Base-by-base conservation (phyloP, 2,888 invertebrate genomes). In the Troides aeacus region DNA sequence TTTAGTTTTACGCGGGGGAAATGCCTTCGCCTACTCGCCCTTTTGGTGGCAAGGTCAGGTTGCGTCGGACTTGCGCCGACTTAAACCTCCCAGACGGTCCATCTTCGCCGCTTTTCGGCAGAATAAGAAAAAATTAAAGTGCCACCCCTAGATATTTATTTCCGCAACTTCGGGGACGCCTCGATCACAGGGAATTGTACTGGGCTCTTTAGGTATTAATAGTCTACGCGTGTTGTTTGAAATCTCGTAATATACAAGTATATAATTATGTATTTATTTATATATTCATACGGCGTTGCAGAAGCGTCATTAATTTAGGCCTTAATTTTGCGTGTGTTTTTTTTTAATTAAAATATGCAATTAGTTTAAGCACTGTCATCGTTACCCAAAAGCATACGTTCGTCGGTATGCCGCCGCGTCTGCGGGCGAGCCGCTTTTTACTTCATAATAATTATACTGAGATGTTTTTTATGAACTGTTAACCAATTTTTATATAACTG, bases 201-300 rank as follows among this genome's bases (percentile, higher is more conserved):
- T 86, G 89, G 89, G 87, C 85, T 86, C 83, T 81, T 50, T 85
- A 87, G 80, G 76, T 88, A 79, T 83, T 83, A 78, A 82, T 89
- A 86, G 84, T 85, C 80, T 85, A 89, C 82, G 87, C 84, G 89
- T 90, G 90, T 89, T 89, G 89, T 90, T 90, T 89, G 92, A 92
- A 92, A 91, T 92, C 92, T 92, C 92, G 92, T 92, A 89, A 90
- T 50, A 50, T 17, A 50, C 18, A 50, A 39, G 39, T 50, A 50
- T 50, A 50, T 50, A 50, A 17, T 15, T 50, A 50, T 50, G 17
- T 50, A 50, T 50, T 50, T 50, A 50, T 39, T 39, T 39, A 39
- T 53, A 53, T 89, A 91, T 89, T 90, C 90, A 89, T 91, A 86
- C 78, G 84, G 81, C 68, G 84, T 81, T 81, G 87, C 86, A 84